A percentile compares a stretch with the other conserved stretches of the same genome.
phyloP scores from a whole-genome alignment of 2,888 invertebrate genomes.

The Synergus umbraculus region DNA sequence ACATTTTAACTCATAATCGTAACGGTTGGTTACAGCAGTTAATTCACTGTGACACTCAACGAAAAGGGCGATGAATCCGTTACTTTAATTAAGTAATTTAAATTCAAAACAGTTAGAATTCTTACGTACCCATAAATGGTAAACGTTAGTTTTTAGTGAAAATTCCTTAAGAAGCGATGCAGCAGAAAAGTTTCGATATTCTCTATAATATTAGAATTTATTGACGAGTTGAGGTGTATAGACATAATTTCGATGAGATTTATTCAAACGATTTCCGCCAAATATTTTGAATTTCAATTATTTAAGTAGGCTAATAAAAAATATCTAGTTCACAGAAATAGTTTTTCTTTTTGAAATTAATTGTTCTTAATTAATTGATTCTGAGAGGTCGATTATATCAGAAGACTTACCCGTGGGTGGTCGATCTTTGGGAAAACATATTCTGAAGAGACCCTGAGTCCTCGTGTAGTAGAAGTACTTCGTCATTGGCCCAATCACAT shows the following conservation, averaged over 20 bases:
- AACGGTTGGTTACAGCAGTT: neutral
- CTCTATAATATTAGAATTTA: neutral
- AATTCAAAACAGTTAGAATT: neutral
- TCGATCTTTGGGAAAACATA: conserved; percentile 95
- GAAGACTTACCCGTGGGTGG: conserved; percentile 86
- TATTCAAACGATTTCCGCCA: neutral
- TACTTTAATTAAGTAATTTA: neutral
- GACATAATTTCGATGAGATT: neutral
- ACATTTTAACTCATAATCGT: neutral
- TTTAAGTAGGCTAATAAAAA: neutral
- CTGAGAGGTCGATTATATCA: neutral
- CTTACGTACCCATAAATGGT: neutral
- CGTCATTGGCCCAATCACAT: conserved; percentile 88
- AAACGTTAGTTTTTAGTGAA: neutral
- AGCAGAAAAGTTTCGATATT: neutral
- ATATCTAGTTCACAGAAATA: neutral
- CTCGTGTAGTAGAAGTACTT: conserved; percentile 95
- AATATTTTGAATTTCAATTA: neutral
- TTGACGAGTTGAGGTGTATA: neutral
- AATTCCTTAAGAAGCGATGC: neutral
- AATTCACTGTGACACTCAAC: neutral
- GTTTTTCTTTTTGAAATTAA: neutral
- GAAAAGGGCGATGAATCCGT: neutral
- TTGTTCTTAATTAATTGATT: neutral
- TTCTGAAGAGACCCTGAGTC: conserved; percentile 95